phyloP scores from a whole-genome alignment of 2,888 invertebrate species.

The Drosophila phalerata region DNA sequence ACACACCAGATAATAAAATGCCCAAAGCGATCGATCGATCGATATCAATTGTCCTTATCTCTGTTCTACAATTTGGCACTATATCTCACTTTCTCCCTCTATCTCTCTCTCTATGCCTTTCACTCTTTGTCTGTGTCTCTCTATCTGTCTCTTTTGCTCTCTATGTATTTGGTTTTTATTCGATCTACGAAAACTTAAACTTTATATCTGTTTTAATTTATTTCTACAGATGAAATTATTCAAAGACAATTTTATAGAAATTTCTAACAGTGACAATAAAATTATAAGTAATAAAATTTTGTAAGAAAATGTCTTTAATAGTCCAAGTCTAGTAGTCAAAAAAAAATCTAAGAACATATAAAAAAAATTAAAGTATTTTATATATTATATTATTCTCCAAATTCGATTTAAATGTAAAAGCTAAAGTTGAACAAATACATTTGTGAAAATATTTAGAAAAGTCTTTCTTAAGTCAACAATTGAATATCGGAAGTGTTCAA shows the following conservation, averaged over 20 bases:
- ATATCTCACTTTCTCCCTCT: constrained; percentile 21
- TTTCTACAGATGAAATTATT: neutral
- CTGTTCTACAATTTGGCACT: constrained; percentile 10
- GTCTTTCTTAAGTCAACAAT: neutral
- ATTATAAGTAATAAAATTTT: too few species aligned
- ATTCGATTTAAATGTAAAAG: too few species aligned
- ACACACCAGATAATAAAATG: constrained; percentile 5
- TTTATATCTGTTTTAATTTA: neutral
- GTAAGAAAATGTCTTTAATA: too few species aligned
- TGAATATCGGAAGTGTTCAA: neutral
- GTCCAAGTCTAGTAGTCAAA: too few species aligned
- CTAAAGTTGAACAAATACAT: neutral
- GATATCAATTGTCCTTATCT: constrained; percentile 15
- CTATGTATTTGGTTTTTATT: constrained; percentile 28
- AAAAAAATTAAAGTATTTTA: too few species aligned
- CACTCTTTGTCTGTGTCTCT: neutral
- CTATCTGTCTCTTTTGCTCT: constrained; percentile 17
- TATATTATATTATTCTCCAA: too few species aligned
- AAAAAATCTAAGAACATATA: too few species aligned
- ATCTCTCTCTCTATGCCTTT: constrained; percentile 1
- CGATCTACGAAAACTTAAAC: constrained; percentile 4
- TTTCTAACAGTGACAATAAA: too few species aligned
- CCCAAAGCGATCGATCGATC: neutral
- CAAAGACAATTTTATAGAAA: neutral
- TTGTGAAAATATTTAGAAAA: neutral